Base-by-base conservation (phyloP, 2,113 vertebrate species). In the Todiramphus chloris region DNA sequence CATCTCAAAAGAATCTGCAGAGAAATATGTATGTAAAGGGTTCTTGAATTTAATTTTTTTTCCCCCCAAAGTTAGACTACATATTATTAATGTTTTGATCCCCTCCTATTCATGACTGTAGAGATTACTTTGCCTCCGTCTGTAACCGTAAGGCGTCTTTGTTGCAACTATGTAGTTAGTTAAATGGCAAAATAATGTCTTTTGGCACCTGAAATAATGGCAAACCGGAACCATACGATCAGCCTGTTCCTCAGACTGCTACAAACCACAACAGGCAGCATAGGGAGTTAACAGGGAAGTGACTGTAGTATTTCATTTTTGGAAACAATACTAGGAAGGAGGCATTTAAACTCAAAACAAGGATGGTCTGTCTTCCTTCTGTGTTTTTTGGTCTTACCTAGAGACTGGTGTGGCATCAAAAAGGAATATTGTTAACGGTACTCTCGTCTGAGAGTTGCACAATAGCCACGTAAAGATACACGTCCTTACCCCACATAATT, bases 261-360 rank as follows among this genome's bases (percentile, higher is more conserved):
- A 2, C 1, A 1, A 88, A 60, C 63, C 39, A 33, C 56, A 64
- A 2, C 58, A 37, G 74, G 60, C 59, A 95, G 17, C 59, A 28
- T 50, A 64, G 41, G 84, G 74, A 55, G 82, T 94, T 95, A 96
- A 93, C 2, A 8, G 80, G 93, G 79, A 91, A 94, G 37, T 78
- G 76, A 83, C 76, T 90, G 63, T 81, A 86, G 53, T 55, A 60
- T 81, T 90, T 95, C 6, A 77, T 95, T 94, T 94, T 94, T 79
- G 62, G 73, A 95, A 90, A 96, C 87, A 96, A 96, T 94, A 95
- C 76, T 90, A 90, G 91, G 95, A 94, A 95, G 82, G 83, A 95
- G 84, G n/a, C 62, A 74, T 94, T 96, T 86, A 78, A 86, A 91
- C 53, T 87, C 78, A 70, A 92, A 94, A 79, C 70, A 95, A 94